Evolutionary conservation across 2,888 invertebrate genomes (phyloP).

Genomic region (Halocaridina rubra): DNA sequence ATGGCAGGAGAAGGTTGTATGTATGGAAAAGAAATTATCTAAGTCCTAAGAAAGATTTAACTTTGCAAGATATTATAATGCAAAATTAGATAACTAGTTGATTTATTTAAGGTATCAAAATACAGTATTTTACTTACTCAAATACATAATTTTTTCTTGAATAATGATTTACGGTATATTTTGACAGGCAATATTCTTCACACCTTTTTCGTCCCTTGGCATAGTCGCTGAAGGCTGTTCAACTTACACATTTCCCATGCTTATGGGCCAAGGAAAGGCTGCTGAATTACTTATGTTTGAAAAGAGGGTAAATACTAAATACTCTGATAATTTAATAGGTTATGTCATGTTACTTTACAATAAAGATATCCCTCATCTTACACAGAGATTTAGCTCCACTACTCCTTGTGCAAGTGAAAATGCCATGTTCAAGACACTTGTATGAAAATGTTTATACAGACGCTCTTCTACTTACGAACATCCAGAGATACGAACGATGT

Average conservation of each 20-base stretch:
- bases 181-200: conserved; percentile 84
- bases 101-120: neutral
- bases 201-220: conserved; percentile 88
- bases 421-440: too few species aligned
- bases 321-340: too few species aligned
- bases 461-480: too few species aligned
- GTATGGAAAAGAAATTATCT: neutral
- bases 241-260: neutral
- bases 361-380: too few species aligned
- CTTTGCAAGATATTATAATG: neutral
- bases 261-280: conserved; percentile 67
- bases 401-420: too few species aligned
- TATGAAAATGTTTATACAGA: too few species aligned
- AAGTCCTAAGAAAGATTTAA: neutral
- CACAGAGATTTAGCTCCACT: too few species aligned
- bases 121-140: neutral
- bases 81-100: neutral
- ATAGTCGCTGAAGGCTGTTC: conserved; percentile 92
- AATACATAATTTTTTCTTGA: neutral
- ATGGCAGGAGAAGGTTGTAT: too few species aligned
- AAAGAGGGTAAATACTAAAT: conserved; percentile 72
- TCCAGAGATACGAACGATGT: too few species aligned
- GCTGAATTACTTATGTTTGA: conserved; percentile 76
- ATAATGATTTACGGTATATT: neutral
- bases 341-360: too few species aligned